Base-by-base conservation (phyloP, 2,797 vertebrate species). In the Poeciliopsis presidionis region DNA sequence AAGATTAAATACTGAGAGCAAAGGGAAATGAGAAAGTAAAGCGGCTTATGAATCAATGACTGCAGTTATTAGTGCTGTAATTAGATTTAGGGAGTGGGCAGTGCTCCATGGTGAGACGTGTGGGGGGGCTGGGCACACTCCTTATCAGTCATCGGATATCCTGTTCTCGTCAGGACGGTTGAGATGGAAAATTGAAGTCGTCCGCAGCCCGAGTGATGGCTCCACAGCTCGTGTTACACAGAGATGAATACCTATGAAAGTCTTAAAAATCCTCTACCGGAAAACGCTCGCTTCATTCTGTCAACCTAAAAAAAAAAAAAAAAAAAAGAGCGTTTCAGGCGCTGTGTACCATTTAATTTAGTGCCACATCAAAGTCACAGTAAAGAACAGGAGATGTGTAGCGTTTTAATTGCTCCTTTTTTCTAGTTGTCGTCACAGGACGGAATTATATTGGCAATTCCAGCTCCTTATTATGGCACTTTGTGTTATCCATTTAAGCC, bases 1-100 rank as follows among this genome's bases (percentile, higher is more conserved):
- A 88, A 92, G 93, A 94, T 94, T 93, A 92, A 94, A 93, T 93
- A 90, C 82, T 82, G 85, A 93, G 91, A 90, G 91, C 87, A 87
- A 88, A 92, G 88, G 89, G 88, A 94, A 92, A 93, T 92, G 91
- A 93, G 92, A 94, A 93, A 91, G 92, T 90, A 93, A 94, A 94
- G 93, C 93, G 87, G 93, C 93, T 94, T 94, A 95, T 93, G 90
- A 94, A 94, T 95, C 92, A 95, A 95, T 93, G 92, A 93, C 91
- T 93, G 90, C 84, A 92, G 91, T 94, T 93, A 93, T 94, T 95
- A 94, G 93, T 90, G 90, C 88, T 89, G 91, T 93, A 94, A 95
- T 94, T 94, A 92, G 89, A 94, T 94, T 94, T 93, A 91, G 89
- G 91, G 87, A 93, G 89, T 88, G 91, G 90, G 89, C 91, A 92